Percentiles rank a stretch among this genome's conserved stretches.
Evolutionary conservation across 2,888 invertebrate species (phyloP).

Genomic region (Catocala nupta): DNA sequence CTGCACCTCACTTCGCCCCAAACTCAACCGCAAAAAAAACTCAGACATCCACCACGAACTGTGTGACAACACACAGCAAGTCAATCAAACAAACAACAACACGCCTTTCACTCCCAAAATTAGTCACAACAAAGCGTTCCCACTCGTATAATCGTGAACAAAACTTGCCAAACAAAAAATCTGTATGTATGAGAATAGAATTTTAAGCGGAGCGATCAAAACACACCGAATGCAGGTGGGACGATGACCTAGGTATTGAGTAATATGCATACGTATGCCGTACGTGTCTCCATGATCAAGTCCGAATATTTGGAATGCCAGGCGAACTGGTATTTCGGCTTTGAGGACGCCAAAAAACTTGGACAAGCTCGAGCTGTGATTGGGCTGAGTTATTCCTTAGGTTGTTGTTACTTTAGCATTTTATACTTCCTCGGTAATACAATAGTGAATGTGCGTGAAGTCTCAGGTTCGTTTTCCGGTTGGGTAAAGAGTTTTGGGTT

Average conservation of each 20-base stretch:
- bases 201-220: constrained; percentile 43
- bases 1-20: too few species aligned
- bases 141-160: not conserved
- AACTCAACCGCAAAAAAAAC: too few species aligned
- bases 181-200: constrained; percentile 28
- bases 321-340: constrained; percentile 45
- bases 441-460: too few species aligned
- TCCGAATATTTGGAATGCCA: constrained; percentile 58
- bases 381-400: not conserved
- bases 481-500: too few species aligned
- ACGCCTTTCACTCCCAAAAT: too few species aligned
- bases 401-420: not conserved
- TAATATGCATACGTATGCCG: constrained; percentile 52
- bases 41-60: too few species aligned
- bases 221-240: constrained; percentile 49
- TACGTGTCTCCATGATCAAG: constrained; percentile 46
- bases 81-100: too few species aligned
- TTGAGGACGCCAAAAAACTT: constrained; percentile 31
- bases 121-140: not conserved
- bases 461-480: too few species aligned
- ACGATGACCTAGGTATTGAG: constrained; percentile 57
- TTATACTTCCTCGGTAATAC: too few species aligned
- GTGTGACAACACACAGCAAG: too few species aligned
- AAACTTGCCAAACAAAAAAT: constrained; percentile 9
- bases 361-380: constrained; percentile 12